A percentile compares a stretch with the other conserved stretches of the same genome.
phyloP scores from a whole-genome alignment of 1,140 invertebrate species.

The Zeugodacus cucurbitae region DNA sequence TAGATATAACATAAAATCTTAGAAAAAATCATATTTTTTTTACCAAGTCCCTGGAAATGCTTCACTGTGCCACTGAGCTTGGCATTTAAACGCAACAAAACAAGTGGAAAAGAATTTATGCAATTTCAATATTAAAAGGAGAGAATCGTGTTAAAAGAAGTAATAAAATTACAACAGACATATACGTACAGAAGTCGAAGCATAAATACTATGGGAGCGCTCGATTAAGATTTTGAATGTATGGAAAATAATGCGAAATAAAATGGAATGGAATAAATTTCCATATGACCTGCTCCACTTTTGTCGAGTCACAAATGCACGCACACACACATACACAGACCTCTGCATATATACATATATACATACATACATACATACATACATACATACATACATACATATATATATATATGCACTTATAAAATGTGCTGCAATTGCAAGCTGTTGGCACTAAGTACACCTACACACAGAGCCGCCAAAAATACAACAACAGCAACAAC shows the following conservation, averaged over 20 bases:
- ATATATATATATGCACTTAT: not conserved
- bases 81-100: not conserved
- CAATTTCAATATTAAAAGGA: not conserved
- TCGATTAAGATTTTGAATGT: slow-evolving; percentile 22
- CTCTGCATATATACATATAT: not conserved
- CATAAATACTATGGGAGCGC: not conserved
- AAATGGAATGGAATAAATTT: slow-evolving; percentile 32
- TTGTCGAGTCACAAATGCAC: not conserved
- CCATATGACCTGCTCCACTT: slow-evolving; percentile 24
- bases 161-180: not conserved
- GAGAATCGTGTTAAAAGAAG: not conserved
- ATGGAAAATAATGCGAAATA: slow-evolving; percentile 15
- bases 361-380: not conserved
- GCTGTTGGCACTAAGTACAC: not conserved
- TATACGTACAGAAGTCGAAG: not conserved
- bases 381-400: not conserved
- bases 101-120: slow-evolving; percentile 7
- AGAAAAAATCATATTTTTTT: no score
- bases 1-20: no score
- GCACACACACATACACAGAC: not conserved
- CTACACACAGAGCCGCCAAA: not conserved
- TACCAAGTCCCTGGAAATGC: not conserved
- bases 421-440: not conserved
- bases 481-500: not conserved
- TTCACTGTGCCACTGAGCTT: not conserved